A percentile compares a stretch with the other conserved stretches of the same genome.
Conservation (phyloP, 1,140 invertebrate species). For the Drosophila malerkotliana region DNA sequence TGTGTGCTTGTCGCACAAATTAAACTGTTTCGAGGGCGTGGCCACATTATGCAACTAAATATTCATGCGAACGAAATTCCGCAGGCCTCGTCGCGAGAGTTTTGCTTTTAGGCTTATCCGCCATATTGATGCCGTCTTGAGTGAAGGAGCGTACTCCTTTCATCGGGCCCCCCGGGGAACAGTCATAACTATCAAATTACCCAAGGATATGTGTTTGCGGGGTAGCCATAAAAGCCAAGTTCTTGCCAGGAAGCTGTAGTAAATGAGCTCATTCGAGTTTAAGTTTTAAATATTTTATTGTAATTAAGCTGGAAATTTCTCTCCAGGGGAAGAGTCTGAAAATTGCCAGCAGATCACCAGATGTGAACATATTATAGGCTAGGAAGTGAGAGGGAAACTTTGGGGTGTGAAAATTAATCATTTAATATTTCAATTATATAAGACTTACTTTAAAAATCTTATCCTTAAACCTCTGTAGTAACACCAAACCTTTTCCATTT, state of each 20-base stretch:
- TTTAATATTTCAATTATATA: too few relatives aligned
- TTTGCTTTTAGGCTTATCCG: not conserved
- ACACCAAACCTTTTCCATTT: not conserved
- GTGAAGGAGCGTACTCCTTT: slow-evolving; percentile 2
- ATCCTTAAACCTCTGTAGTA: not conserved
- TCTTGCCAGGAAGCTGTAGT: not conserved
- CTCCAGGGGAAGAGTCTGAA: slow-evolving; percentile 50
- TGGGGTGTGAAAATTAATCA: not conserved
- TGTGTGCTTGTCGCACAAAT: slow-evolving; percentile 68
- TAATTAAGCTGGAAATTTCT: slow-evolving; percentile 72
- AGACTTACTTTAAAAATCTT: too few relatives aligned
- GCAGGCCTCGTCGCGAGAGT: slow-evolving; percentile 13
- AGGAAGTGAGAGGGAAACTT: not conserved
- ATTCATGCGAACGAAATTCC: slow-evolving; percentile 68
- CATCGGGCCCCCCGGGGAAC: not conserved
- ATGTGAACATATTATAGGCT: not conserved
- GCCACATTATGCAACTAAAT: slow-evolving; percentile 77
- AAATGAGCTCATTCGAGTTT: not conserved
- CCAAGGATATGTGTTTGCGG: slow-evolving; percentile 56
- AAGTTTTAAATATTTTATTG: slow-evolving; percentile 74
- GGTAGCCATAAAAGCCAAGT: slow-evolving; percentile 48
- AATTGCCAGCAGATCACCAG: not conserved
- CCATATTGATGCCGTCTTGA: slow-evolving; percentile 27
- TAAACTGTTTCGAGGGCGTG: slow-evolving; percentile 56
- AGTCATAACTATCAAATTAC: slow-evolving; percentile 76